Evolutionary conservation across 2,113 vertebrate genomes (phyloP).

Genomic region (Cettia cetti): DNA sequence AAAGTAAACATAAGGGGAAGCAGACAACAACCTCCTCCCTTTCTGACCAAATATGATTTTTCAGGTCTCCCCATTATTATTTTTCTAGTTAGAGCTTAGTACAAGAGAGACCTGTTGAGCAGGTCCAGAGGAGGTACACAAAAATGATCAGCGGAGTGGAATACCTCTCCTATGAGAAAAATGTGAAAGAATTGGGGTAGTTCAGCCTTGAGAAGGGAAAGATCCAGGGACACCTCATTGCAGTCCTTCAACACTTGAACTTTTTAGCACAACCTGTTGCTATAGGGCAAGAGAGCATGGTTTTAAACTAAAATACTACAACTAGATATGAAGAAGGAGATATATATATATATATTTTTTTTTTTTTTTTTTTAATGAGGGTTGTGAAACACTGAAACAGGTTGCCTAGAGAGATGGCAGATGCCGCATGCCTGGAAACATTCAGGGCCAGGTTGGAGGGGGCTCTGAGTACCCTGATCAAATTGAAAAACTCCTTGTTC

Average conservation of each 20-base stretch:
- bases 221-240: background rate
- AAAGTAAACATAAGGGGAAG: background rate
- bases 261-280: background rate
- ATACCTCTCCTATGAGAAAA: background rate
- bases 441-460: background rate
- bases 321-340: background rate
- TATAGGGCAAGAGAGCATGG: background rate
- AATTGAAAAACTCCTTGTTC: background rate
- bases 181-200: background rate
- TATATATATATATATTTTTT: background rate
- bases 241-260: background rate
- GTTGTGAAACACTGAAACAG: background rate
- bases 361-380: background rate
- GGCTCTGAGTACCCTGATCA: background rate
- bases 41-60: background rate
- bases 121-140: background rate
- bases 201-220: background rate
- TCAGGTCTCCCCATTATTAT: rapidly evolving
- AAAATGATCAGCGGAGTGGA: background rate
- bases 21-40: background rate
- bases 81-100: background rate
- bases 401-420: background rate
- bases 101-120: background rate
- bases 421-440: background rate
- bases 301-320: background rate